Evolutionary conservation across 2,797 vertebrate genomes (phyloP), one percentile per base, ranked within the genome.

Genomic region (Hydrolagus colliei): DNA sequence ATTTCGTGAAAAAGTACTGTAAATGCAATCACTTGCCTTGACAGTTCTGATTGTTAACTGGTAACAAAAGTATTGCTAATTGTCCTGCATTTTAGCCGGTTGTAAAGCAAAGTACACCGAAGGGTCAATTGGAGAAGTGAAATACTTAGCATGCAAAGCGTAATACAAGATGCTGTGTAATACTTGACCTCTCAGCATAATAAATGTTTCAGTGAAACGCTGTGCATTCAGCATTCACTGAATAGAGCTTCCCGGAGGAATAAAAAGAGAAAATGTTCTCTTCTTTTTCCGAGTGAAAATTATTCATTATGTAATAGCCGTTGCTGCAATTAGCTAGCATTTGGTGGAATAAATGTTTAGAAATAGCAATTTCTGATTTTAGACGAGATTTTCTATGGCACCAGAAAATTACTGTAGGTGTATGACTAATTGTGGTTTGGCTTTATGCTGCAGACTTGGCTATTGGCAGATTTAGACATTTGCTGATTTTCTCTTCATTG

Each of bases 101-200:
- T 98, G 96, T 98, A 95, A 93, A 92, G 95, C 93, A 93, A 77
- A 96, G 95, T 94, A 94, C 94, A 95, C 93, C 95, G 94, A 95
- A 97, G 96, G 97, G 96, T 98, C 96, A 98, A 97, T 98, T 97
- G 96, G 94, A 94, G 94, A 95, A 94, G 94, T 94, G 95, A 95
- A 97, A 97, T 97, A 96, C 96, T 99, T 98, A 97, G 96, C 97
- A 97, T 98, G 96, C 97, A 97, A 96, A 96, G 94, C 96, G 93
- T 94, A 96, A 95, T 95, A 96, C 95, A 97, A 97, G 96, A 98
- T 96, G 96, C 96, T 95, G 93, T 92, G 95, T 97, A 97, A 98
- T 97, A 98, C 98, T 99, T 99, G 97, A 99, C 97, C 98, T 98
- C 97, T 97, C 95, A 95, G 96, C 93, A 96, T 97, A 98, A 98